Conservation (phyloP, 2,113 vertebrate genomes). For the Festucalex cinctus region DNA sequence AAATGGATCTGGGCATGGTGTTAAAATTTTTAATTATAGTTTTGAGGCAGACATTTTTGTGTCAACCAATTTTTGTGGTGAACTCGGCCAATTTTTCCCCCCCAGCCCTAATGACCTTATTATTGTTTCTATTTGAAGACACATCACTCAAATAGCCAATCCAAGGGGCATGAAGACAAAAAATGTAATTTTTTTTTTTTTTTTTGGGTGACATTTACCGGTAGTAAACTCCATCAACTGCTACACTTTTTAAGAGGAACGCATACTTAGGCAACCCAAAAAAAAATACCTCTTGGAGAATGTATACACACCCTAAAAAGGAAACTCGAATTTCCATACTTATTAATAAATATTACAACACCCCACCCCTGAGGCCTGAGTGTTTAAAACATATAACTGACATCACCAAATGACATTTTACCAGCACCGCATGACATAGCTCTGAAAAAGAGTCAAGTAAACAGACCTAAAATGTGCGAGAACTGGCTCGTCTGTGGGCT, state of each 20-base stretch:
- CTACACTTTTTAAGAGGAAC: background rate
- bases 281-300: too few species aligned
- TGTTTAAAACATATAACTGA: constrained; percentile 32
- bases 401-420: constrained; percentile 43
- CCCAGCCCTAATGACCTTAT: too few species aligned
- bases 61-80: too few species aligned
- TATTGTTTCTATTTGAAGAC: background rate
- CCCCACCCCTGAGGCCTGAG: background rate
- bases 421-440: constrained; percentile 44
- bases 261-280: too few species aligned
- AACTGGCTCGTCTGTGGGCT: constrained; percentile 52
- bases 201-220: background rate
- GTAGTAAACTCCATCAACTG: background rate
- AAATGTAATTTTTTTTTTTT: background rate
- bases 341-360: constrained; percentile 17
- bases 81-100: too few species aligned
- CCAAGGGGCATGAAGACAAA: background rate
- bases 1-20: too few species aligned
- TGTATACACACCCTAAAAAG: constrained; percentile 8
- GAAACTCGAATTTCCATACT: constrained; percentile 30
- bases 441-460: constrained; percentile 28
- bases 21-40: too few species aligned
- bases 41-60: too few species aligned
- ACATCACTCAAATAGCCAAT: background rate
- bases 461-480: constrained; percentile 40